These are phyloP conservation scores for Carterocephalus palaemon DNA, from an alignment of 2,888 invertebrate genomes.

Conservation along the genomic window DNA sequence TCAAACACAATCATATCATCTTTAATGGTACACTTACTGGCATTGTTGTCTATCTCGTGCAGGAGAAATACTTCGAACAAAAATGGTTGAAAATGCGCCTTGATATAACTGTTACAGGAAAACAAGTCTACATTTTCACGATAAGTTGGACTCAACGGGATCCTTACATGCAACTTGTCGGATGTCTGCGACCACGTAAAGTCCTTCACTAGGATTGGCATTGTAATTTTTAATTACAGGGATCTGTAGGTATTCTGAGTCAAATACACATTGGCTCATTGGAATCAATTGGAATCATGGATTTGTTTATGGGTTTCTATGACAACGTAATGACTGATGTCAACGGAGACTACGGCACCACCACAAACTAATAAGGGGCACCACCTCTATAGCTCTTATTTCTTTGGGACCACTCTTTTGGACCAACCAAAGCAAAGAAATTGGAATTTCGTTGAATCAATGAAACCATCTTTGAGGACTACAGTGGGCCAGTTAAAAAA, in stretches of 20 bases:
- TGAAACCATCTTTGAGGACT: too few species aligned
- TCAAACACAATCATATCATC: conserved; percentile 82
- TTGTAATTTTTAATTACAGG: conserved; percentile 41
- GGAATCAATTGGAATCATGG: too few species aligned
- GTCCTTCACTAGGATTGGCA: conserved; percentile 88
- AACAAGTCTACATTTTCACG: conserved; percentile 84
- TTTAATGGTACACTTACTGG: conserved; percentile 82
- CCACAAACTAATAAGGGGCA: too few species aligned
- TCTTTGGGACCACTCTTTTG: too few species aligned
- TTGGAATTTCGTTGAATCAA: too few species aligned
- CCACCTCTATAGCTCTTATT: too few species aligned
- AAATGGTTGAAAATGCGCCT: conserved; percentile 85
- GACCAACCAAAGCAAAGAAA: too few species aligned
- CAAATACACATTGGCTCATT: too few species aligned
- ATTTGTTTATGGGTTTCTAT: conserved; percentile 1
- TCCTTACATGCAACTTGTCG: conserved; percentile 79
- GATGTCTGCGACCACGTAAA: conserved; percentile 86
- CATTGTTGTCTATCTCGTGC: conserved; percentile 78
- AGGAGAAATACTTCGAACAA: conserved; percentile 86
- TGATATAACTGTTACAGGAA: conserved; percentile 83
- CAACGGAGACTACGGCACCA: too few species aligned
- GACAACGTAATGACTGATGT: neutral
- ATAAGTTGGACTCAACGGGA: conserved; percentile 81
- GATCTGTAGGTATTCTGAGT: too few species aligned
- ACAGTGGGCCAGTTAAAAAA: too few species aligned